Evolutionary conservation across 2,888 invertebrate species (phyloP), one percentile per base, ranked within the genome.

Genomic region (Leucophenga maculata): DNA sequence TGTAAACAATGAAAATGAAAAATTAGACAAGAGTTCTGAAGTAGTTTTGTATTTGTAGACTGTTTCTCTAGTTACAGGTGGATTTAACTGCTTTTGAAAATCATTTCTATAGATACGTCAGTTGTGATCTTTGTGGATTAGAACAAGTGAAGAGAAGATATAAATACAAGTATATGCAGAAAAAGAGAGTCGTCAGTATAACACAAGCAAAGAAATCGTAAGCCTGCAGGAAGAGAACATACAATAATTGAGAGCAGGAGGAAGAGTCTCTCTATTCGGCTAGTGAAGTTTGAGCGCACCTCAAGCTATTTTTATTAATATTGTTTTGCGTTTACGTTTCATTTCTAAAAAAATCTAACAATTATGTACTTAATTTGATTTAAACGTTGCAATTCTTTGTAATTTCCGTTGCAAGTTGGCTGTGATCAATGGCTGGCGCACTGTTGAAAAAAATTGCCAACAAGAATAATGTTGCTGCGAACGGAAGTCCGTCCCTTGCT

Each of bases 381-480:
- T 62, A 72, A 72, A 72, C 74, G 69, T 71, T 74, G 69, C 78
- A 73, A 75, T 76, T 78, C 75, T 79, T 60, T 78, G 75, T 80
- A 72, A 82, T 84, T 84, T 85, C 73, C 79, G 85, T 84, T 85
- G 76, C 85, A 83, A 84, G 84, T 78, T 79, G 82, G 81, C 84
- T 82, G 26, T 26, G 77, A 60, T 39, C 39, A 39, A 39, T 39
- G 39, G 39, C 39, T 11, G 8, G 39, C 11, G 39, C 8, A 39
- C 39, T 9, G 39, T 39, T 39, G 39, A 39, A 39, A 39, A 1
- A 39, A 11, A 26, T 6, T 39, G 39, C 39, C 39, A 39, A 39
- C 8, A 39, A 39, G 6, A 39, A 39, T 39, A 11, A 39, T 11
- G 1, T 39, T 3, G 11, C 8, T 9, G 8, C 39, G 39, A 39